Base-by-base conservation (phyloP, 2,113 vertebrate genomes). In the Lathamus discolor region DNA sequence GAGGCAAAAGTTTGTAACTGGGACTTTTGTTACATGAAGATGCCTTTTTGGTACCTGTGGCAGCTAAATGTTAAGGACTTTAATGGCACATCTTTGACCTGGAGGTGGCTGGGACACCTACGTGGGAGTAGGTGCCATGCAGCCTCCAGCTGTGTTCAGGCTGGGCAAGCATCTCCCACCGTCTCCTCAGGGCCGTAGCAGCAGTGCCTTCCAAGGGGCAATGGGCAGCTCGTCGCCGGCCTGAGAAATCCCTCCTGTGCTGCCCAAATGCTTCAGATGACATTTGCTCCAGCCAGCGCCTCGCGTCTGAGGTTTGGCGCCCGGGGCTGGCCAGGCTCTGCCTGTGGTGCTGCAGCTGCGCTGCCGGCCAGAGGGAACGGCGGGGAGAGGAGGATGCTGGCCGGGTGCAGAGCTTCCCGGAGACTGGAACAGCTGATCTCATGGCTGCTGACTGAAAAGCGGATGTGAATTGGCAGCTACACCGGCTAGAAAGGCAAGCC, bases 391-490 rank as follows among this genome's bases (percentile, higher is more conserved):
- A 81, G 91, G 70, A 67, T 86, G 91, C 86, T 86, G 95, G 93
- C 88, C 4, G 14, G 81, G 66, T 5, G 8, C 49, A 48, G 83
- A 80, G 62, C 54, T 62, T 92, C 72, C 72, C 51, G 48, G 88
- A 92, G 88, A 74, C 85, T 80, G 80, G 94, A 92, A 89, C 92
- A 97, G 96, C 93, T 86, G 90, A 94, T 93, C 74, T 90, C 93
- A 90, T 66, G 70, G 66, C 75, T 96, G 90, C 95, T 87, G 92
- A 91, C 66, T 90, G 92, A 87, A 91, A 93, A 96, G 62, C 51
- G 64, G 83, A 89, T 93, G 95, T 81, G 94, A 96, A 92, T 74
- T 87, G 92, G 94, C 96, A 96, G 91, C 75, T 54, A 94, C 7
- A 2, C 63, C 81, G 5, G 11, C 80, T 92, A 35, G 4, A 73